These are phyloP conservation scores for Sialis fuliginosa DNA, from an alignment of 2,888 invertebrate species.

Conservation along the genomic window DNA sequence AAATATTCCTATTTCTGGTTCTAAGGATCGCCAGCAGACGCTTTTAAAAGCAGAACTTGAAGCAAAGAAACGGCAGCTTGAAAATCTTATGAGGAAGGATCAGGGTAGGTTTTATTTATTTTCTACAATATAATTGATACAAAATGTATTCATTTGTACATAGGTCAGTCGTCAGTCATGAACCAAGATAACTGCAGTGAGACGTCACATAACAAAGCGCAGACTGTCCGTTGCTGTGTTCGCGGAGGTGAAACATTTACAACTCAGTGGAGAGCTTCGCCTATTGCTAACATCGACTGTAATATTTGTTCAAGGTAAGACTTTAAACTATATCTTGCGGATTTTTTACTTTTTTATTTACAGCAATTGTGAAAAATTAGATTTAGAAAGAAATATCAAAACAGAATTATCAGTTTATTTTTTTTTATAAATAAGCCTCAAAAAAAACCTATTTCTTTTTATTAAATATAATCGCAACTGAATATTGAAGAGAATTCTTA, in stretches of 20 bases:
- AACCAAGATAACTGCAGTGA: slow-evolving; percentile 26
- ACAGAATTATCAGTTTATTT: background rate
- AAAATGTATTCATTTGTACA: slow-evolving; percentile 4
- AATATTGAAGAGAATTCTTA: too few relatives aligned
- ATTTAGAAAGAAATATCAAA: background rate
- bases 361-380: too few relatives aligned
- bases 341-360: too few relatives aligned
- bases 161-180: slow-evolving; percentile 23
- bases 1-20: slow-evolving; percentile 16
- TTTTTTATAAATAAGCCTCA: too few relatives aligned
- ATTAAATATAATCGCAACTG: too few relatives aligned
- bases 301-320: slow-evolving; percentile 8
- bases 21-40: slow-evolving; percentile 33
- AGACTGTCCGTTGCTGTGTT: slow-evolving; percentile 9
- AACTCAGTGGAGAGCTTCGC: background rate
- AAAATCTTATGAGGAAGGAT: slow-evolving; percentile 47
- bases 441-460: too few relatives aligned
- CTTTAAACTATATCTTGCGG: background rate
- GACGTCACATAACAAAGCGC: slow-evolving; percentile 19
- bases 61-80: slow-evolving; percentile 44
- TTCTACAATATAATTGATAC: background rate
- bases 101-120: slow-evolving; percentile 18
- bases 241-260: background rate
- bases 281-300: slow-evolving; percentile 1
- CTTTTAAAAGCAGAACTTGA: slow-evolving; percentile 37